Evolutionary conservation across 2,888 invertebrate species (phyloP).

Genomic region (Metacarcinus magister): DNA sequence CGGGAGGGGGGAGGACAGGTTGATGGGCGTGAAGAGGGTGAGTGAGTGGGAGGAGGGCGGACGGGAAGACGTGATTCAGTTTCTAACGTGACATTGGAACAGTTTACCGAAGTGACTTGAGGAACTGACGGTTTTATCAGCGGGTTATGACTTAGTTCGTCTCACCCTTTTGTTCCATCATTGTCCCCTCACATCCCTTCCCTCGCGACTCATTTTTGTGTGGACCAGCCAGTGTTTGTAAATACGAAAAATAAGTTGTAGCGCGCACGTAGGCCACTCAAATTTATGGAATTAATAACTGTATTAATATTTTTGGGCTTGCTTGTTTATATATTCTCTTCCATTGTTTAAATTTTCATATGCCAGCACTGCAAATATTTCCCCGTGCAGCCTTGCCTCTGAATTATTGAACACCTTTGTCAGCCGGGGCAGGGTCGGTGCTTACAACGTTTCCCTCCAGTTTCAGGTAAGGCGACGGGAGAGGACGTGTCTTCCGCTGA

Average conservation of each 20-base stretch:
- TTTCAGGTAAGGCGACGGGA: not conserved
- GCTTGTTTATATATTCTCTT: constrained; percentile 26
- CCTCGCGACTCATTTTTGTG: no score
- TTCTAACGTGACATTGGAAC: no score
- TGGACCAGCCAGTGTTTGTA: not conserved
- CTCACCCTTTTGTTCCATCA: no score
- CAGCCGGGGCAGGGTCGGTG: not conserved
- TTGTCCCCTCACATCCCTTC: no score
- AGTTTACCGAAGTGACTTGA: no score
- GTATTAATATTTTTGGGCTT: constrained; percentile 1
- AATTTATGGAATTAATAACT: constrained; percentile 15
- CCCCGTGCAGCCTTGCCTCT: not conserved
- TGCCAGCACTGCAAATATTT: not conserved
- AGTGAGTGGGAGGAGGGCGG: no score
- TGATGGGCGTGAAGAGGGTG: no score
- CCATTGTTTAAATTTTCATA: constrained; percentile 4
- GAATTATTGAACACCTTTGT: not conserved
- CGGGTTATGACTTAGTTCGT: no score
- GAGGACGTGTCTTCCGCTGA: not conserved
- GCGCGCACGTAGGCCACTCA: not conserved
- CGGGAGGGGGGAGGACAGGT: no score
- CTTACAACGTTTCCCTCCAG: not conserved
- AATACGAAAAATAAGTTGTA: not conserved
- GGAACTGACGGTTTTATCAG: no score
- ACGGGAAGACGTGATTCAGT: no score